A percentile compares a stretch with the other conserved stretches of the same genome.
Conservation (phyloP, 2,797 vertebrate species). For the Coregonus sp. region DNA sequence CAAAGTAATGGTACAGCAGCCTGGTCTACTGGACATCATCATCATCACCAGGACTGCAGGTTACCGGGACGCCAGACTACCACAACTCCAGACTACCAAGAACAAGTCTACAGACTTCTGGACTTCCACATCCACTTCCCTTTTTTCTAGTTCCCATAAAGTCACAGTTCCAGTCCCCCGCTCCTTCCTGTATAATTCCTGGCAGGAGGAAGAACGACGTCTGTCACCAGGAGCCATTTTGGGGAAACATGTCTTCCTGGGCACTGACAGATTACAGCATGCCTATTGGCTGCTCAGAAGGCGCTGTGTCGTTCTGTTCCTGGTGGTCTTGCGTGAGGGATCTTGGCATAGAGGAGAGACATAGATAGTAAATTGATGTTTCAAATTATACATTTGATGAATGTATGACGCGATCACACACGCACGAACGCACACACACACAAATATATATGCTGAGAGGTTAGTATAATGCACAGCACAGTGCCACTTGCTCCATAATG, state of each 20-base stretch:
- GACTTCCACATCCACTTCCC: conserved; percentile 55
- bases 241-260: conserved; percentile 28
- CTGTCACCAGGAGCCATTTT: conserved; percentile 47
- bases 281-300: conserved; percentile 73
- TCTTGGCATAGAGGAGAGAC: conserved; percentile 72
- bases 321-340: conserved; percentile 84
- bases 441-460: neutral
- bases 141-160: conserved; percentile 30
- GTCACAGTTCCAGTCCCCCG: conserved; percentile 55
- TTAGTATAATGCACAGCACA: no score
- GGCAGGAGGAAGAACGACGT: neutral
- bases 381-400: neutral
- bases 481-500: no score
- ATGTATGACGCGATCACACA: neutral
- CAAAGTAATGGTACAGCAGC: conserved; percentile 65
- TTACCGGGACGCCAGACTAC: neutral
- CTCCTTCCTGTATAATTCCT: conserved; percentile 11
- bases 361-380: conserved; percentile 5
- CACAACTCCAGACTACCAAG: neutral
- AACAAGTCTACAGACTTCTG: conserved; percentile 59
- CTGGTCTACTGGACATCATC: conserved; percentile 30
- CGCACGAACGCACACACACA: neutral
- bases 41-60: neutral
- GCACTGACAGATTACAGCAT: conserved; percentile 42
- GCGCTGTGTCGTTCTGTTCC: conserved; percentile 84